A percentile compares a stretch with the other conserved stretches of the same genome.
These are phyloP conservation scores for Oryzias curvinotus DNA, from an alignment of 2,113 vertebrate species.

Conservation along the genomic window DNA sequence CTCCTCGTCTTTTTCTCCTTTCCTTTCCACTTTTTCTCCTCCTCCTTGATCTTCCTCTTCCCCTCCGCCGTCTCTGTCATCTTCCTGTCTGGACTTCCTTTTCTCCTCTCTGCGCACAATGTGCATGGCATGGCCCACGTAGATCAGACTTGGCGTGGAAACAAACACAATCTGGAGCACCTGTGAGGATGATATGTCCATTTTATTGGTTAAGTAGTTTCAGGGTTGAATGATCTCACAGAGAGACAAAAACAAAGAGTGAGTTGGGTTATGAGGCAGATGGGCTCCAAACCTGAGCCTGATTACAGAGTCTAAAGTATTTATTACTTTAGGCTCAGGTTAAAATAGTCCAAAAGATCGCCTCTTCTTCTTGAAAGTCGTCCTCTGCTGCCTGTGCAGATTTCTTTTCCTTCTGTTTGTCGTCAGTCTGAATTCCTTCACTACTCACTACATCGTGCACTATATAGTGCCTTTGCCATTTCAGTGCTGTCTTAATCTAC, in stretches of 20 bases:
- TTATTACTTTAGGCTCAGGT: conserved; percentile 80
- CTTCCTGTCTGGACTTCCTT: conserved; percentile 77
- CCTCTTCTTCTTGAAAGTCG: conserved; percentile 86
- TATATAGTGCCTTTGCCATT: no score
- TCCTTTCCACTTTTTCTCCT: conserved; percentile 67
- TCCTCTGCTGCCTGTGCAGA: conserved; percentile 68
- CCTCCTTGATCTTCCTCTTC: conserved; percentile 64
- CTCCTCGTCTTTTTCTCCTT: conserved; percentile 64
- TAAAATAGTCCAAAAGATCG: conserved; percentile 90
- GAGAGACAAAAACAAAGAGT: no score
- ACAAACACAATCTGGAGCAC: conserved; percentile 99
- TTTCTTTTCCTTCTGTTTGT: conserved; percentile 49
- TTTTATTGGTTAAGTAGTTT: no score
- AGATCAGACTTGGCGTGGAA: conserved; percentile 92
- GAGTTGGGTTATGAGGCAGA: no score
- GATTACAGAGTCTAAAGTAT: no score
- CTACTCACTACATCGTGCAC: no score
- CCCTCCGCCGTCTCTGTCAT: conserved; percentile 34
- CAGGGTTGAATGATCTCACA: no score
- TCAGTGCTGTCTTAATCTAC: no score
- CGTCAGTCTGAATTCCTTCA: conserved; percentile 42
- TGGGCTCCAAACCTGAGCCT: no score
- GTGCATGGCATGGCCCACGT: conserved; percentile 96
- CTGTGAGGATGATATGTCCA: conserved; percentile 18
- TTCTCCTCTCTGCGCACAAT: conserved; percentile 90